phyloP scores from a whole-genome alignment of 2,113 vertebrate species.

The Leptocoma aspasia region DNA sequence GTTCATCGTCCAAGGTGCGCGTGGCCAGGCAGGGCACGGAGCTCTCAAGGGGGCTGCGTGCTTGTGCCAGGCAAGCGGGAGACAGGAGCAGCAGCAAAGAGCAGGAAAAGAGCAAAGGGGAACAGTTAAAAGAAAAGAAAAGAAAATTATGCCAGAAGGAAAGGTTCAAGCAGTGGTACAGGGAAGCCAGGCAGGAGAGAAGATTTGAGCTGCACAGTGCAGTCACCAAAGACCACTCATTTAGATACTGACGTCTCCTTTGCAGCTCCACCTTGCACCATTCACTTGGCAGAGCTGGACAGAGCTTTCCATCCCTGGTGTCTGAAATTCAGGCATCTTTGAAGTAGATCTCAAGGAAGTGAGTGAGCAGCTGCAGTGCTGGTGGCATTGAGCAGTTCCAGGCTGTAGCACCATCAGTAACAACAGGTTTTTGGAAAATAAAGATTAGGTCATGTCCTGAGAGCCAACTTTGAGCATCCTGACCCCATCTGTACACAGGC shows the following conservation, averaged over 20 bases:
- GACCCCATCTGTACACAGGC: fast-evolving
- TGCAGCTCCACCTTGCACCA: fast-evolving
- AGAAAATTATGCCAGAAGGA: not conserved
- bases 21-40: conserved; percentile 91
- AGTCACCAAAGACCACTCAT: not conserved
- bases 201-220: not conserved
- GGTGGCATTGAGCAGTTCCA: not conserved
- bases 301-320: not conserved
- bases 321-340: not conserved
- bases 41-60: conserved; percentile 90
- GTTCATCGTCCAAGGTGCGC: conserved; percentile 83
- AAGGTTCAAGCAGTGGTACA: conserved; percentile 61
- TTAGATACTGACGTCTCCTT: not conserved
- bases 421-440: not conserved
- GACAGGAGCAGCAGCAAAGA: conserved; percentile 54
- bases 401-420: not conserved
- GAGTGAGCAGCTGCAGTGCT: not conserved
- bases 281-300: not conserved
- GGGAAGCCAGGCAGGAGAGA: conserved; percentile 32
- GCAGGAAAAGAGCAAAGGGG: conserved; percentile 66
- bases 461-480: not conserved
- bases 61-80: conserved; percentile 76
- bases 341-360: not conserved
- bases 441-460: not conserved
- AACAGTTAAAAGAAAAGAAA: conserved; percentile 55